phyloP scores from a whole-genome alignment of 2,888 invertebrate species.

The Hirtodrosophila histrioides region DNA sequence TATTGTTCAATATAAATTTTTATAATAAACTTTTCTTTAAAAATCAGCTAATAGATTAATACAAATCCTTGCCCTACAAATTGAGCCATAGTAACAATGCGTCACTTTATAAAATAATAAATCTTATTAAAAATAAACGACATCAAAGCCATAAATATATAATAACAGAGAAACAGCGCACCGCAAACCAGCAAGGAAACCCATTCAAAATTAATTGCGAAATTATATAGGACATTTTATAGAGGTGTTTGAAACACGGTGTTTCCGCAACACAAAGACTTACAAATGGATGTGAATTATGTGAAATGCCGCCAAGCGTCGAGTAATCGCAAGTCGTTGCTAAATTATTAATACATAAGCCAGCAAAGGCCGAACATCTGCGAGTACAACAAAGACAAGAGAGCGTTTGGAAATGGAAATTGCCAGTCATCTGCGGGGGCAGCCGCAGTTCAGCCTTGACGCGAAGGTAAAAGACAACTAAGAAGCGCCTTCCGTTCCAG shows the following conservation, averaged over 20 bases:
- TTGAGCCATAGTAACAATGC: neutral
- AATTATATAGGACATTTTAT: conserved; percentile 49
- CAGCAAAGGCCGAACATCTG: conserved; percentile 54
- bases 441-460: conserved; percentile 49
- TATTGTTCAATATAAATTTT: too few species aligned
- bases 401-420: conserved; percentile 39
- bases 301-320: conserved; percentile 66
- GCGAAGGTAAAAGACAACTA: conserved; percentile 31
- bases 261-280: conserved; percentile 20
- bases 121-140: conserved; percentile 2
- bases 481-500: conserved; percentile 47
- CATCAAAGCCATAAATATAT: conserved; percentile 13
- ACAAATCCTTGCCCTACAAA: too few species aligned
- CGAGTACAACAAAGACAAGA: conserved; percentile 42
- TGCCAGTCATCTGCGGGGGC: conserved; percentile 54
- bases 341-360: conserved; percentile 75
- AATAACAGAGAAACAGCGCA: neutral
- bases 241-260: conserved; percentile 43
- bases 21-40: too few species aligned
- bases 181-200: conserved; percentile 3
- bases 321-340: conserved; percentile 60
- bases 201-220: conserved; percentile 52
- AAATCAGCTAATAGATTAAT: too few species aligned
- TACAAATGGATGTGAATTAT: conserved; percentile 65
- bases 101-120: conserved; percentile 15